phyloP scores from a whole-genome alignment of 2,797 vertebrate genomes.

The Platyrinchus mystaceus region DNA sequence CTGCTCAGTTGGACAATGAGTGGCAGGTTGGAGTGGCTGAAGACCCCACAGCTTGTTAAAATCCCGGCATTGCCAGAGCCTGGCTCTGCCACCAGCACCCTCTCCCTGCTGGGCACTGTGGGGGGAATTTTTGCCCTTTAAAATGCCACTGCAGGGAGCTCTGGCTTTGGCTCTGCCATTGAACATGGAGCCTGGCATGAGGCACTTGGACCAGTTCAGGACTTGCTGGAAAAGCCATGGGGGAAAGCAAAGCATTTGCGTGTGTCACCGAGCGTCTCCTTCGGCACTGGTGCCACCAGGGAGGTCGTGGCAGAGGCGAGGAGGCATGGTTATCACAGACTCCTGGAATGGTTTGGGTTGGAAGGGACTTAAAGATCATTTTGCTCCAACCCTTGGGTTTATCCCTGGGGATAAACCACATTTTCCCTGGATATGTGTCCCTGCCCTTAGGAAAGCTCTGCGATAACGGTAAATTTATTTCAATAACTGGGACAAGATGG shows the following conservation, averaged over 20 bases:
- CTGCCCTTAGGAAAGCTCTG: neutral
- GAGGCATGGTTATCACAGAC: neutral
- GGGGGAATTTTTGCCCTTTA: neutral
- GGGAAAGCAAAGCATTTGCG: neutral
- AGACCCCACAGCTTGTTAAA: neutral
- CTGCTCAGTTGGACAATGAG: fast-evolving
- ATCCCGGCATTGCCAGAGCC: fast-evolving
- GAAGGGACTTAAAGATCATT: neutral
- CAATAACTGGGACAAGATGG: fast-evolving
- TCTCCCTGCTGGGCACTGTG: neutral
- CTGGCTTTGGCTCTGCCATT: neutral
- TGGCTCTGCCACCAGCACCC: neutral
- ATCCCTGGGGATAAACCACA: neutral
- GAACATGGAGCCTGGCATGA: fast-evolving
- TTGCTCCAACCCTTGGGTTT: neutral
- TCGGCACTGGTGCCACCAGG: fast-evolving
- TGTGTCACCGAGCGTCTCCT: fast-evolving
- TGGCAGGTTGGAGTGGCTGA: neutral
- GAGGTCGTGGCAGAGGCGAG: neutral
- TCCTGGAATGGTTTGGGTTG: neutral
- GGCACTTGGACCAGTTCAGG: fast-evolving
- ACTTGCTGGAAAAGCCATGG: neutral
- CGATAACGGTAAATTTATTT: neutral
- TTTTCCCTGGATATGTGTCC: neutral
- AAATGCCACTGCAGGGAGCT: neutral